These are phyloP conservation scores for Climacteris rufus DNA, from an alignment of 2,113 vertebrate genomes.

Conservation along the genomic window DNA sequence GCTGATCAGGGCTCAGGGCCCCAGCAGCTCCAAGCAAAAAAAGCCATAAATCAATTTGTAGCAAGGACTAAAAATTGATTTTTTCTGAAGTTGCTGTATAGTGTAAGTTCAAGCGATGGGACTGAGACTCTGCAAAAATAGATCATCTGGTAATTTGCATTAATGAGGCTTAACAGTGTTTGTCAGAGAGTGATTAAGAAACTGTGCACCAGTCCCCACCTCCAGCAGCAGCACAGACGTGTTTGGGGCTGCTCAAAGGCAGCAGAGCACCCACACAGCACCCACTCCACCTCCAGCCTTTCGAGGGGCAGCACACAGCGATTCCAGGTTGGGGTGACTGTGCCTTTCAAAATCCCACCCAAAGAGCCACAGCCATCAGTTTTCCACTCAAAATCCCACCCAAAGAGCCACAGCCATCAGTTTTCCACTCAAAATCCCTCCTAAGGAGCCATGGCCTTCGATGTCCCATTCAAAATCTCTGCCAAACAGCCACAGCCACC, in stretches of 20 bases:
- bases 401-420: neutral
- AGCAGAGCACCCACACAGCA: neutral
- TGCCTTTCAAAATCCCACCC: neutral
- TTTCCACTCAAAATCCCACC: neutral
- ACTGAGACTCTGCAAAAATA: constrained; percentile 18
- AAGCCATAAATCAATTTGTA: neutral
- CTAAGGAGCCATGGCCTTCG: neutral
- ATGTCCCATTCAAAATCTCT: neutral
- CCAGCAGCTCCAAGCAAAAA: neutral
- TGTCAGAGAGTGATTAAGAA: constrained; percentile 56
- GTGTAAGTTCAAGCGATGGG: neutral
- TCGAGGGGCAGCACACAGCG: accelerated
- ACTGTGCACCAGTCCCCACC: neutral
- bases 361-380: neutral
- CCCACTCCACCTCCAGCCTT: neutral
- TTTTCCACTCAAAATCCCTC: neutral
- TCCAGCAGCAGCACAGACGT: neutral
- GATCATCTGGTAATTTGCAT: constrained; percentile 63
- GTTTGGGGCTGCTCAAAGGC: neutral
- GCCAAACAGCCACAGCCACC: neutral
- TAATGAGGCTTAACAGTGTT: constrained; percentile 66
- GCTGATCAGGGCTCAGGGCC: neutral
- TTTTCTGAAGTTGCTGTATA: neutral
- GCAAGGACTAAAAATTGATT: neutral
- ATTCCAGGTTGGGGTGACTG: accelerated